Percentiles rank a stretch among this genome's conserved stretches.
These are phyloP conservation scores for Tanaodytes sp. DNA, from an alignment of 2,888 invertebrate genomes.

Conservation along the genomic window DNA sequence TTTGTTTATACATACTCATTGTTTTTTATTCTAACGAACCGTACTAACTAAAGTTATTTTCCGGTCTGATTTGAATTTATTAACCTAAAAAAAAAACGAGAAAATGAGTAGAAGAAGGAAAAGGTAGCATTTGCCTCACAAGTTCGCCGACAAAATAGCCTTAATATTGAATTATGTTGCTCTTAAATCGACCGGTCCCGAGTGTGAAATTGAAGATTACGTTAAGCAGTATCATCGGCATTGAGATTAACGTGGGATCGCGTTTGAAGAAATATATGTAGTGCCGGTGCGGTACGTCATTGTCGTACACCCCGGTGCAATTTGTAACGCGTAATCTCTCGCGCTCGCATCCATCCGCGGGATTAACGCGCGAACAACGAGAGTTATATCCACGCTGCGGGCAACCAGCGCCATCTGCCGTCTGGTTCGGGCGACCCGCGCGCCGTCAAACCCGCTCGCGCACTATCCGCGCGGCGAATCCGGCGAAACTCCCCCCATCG, in stretches of 20 bases:
- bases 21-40: too few species aligned
- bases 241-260: slow-evolving; percentile 32
- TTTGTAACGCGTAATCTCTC: slow-evolving; percentile 50
- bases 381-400: slow-evolving; percentile 41
- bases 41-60: too few species aligned
- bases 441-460: slow-evolving; percentile 39
- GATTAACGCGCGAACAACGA: slow-evolving; percentile 41
- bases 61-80: too few species aligned
- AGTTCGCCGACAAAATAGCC: too few species aligned
- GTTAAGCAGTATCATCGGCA: slow-evolving; percentile 32
- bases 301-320: slow-evolving; percentile 37
- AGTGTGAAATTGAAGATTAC: slow-evolving; percentile 29
- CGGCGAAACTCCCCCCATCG: slow-evolving; percentile 57
- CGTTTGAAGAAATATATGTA: slow-evolving; percentile 23
- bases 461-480: slow-evolving; percentile 43
- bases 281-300: slow-evolving; percentile 33
- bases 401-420: neutral
- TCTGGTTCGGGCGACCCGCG: slow-evolving; percentile 8
- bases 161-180: too few species aligned
- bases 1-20: too few species aligned
- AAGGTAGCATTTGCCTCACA: too few species aligned
- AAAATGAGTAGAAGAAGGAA: neutral
- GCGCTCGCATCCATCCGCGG: slow-evolving; percentile 40
- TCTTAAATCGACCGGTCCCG: neutral
- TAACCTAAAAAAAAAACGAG: too few species aligned